Percentiles rank a stretch among this genome's conserved stretches.
Evolutionary conservation across 2,113 vertebrate genomes (phyloP).

Genomic region (Aphyosemion australe): DNA sequence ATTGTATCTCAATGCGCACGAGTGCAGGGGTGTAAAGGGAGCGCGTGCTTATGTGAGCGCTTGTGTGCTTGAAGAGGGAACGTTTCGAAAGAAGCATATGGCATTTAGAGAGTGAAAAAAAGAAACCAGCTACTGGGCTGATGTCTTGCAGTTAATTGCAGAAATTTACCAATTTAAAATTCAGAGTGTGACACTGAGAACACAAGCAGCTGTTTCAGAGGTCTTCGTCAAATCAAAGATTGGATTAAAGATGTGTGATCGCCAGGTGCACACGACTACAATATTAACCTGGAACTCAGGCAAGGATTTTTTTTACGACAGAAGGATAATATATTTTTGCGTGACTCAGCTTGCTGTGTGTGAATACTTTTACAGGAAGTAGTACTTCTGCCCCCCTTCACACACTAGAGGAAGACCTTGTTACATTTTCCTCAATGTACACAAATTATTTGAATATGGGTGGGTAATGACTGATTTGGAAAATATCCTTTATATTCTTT

Average conservation of each 20-base stretch:
- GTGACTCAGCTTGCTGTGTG: neutral
- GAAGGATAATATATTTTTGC: neutral
- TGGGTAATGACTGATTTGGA: too few species aligned
- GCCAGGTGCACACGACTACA: conserved; percentile 15
- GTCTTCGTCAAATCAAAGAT: conserved; percentile 31
- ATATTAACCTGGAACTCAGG: conserved; percentile 23
- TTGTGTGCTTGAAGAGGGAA: conserved; percentile 3
- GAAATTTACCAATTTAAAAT: conserved; percentile 65
- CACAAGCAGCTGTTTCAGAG: conserved; percentile 56
- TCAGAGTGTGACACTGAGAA: conserved; percentile 54
- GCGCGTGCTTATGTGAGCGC: conserved; percentile 17
- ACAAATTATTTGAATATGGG: too few species aligned
- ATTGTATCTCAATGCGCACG: conserved; percentile 42
- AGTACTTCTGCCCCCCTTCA: too few species aligned
- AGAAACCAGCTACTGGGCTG: conserved; percentile 59
- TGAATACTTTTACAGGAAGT: too few species aligned
- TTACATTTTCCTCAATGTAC: too few species aligned
- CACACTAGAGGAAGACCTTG: too few species aligned
- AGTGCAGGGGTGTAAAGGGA: conserved; percentile 25
- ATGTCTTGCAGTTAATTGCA: conserved; percentile 70
- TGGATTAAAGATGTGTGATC: conserved; percentile 1
- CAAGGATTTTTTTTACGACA: neutral
- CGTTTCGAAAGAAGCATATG: conserved; percentile 63
- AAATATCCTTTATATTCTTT: too few species aligned
- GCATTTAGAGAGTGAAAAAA: conserved; percentile 42